A percentile compares a stretch with the other conserved stretches of the same genome.
phyloP scores from a whole-genome alignment of 2,797 vertebrate species.

The Acridotheres tristis region DNA sequence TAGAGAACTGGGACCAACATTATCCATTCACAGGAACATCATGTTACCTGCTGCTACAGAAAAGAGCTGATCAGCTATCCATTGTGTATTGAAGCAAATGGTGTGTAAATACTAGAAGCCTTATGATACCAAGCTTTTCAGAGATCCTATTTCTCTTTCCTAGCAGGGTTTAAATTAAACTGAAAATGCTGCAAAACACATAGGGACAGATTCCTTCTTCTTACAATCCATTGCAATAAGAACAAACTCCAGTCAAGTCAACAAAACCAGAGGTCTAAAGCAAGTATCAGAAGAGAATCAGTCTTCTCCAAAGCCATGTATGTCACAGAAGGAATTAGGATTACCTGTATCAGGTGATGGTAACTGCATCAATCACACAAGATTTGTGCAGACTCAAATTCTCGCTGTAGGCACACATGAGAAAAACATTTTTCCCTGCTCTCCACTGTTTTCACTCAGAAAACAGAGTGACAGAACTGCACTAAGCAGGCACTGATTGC shows the following conservation, averaged over 20 bases:
- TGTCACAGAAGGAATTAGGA: background rate
- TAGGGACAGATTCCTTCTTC: background rate
- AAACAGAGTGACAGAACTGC: background rate
- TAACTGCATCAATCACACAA: background rate
- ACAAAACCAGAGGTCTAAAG: background rate
- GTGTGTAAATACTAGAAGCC: constrained; percentile 1
- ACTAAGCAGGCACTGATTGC: background rate
- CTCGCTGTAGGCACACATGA: background rate
- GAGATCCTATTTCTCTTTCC: background rate
- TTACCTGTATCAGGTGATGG: background rate
- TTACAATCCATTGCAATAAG: background rate
- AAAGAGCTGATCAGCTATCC: background rate
- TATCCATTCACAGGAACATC: background rate
- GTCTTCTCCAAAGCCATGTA: background rate
- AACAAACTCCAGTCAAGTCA: background rate
- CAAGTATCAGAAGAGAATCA: background rate
- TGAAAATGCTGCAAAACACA: background rate
- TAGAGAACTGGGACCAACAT: background rate
- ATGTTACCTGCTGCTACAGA: background rate
- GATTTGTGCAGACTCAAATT: background rate
- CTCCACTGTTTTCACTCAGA: background rate
- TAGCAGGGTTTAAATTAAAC: constrained; percentile 5
- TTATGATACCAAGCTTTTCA: background rate
- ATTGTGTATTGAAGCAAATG: background rate
- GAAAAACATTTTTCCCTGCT: background rate